Evolutionary conservation across 2,888 invertebrate species (phyloP).

Genomic region (Deilephila elpenor): DNA sequence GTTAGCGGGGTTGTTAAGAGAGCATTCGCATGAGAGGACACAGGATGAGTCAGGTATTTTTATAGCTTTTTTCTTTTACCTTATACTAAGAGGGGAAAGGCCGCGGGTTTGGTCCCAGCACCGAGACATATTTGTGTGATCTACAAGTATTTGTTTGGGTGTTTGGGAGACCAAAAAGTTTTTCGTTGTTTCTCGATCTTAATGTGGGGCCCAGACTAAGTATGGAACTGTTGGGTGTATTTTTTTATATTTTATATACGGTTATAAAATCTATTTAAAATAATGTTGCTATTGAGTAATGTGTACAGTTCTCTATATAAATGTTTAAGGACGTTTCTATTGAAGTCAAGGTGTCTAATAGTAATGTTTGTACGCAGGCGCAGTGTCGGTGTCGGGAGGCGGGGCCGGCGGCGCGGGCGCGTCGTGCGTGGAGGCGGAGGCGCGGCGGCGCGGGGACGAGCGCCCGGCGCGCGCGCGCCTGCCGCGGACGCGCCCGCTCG

Average conservation of each 20-base stretch:
- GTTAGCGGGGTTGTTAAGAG: constrained; percentile 88
- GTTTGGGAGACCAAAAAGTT: not conserved
- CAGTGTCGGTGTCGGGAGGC: constrained; percentile 31
- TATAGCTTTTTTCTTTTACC: not conserved
- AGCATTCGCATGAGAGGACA: constrained; percentile 75
- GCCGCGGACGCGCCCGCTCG: constrained; percentile 57
- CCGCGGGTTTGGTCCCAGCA: too few relatives aligned
- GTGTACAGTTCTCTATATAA: too few relatives aligned
- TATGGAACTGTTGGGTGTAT: too few relatives aligned
- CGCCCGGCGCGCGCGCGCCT: constrained; percentile 49
- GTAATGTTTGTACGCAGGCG: constrained; percentile 25
- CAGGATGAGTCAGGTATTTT: constrained; percentile 43
- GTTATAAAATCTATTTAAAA: too few relatives aligned
- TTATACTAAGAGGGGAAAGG: too few relatives aligned
- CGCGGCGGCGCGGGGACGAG: constrained; percentile 57
- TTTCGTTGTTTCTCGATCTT: too few relatives aligned
- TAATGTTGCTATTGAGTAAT: too few relatives aligned
- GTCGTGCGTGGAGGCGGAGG: constrained; percentile 48
- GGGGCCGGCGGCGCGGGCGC: constrained; percentile 28
- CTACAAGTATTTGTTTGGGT: too few relatives aligned
- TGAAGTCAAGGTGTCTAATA: not conserved
- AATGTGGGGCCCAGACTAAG: too few relatives aligned
- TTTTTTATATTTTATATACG: too few relatives aligned
- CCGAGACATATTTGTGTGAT: too few relatives aligned
- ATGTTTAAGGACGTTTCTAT: too few relatives aligned